These are phyloP conservation scores for Stratiomys singularior DNA, from an alignment of 2,888 invertebrate species.

Conservation along the genomic window DNA sequence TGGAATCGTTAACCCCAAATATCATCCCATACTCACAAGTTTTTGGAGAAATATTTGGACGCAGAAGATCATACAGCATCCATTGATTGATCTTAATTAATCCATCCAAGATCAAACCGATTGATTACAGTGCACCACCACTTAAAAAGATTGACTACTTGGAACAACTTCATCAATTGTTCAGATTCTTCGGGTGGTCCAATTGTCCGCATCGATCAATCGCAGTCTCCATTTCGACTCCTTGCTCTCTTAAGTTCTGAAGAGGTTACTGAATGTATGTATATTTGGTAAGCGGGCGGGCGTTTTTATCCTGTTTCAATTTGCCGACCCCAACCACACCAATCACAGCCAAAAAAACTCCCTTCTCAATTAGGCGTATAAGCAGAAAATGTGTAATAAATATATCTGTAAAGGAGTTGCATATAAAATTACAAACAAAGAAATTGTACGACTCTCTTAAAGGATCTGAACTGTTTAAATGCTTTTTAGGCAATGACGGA, in stretches of 20 bases:
- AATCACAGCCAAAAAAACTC: slow-evolving; percentile 53
- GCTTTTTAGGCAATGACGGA: slow-evolving; percentile 37
- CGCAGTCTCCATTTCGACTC: slow-evolving; percentile 4
- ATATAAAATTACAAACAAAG: slow-evolving; percentile 26
- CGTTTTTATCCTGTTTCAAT: slow-evolving; percentile 15
- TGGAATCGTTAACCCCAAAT: no score
- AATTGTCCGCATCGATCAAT: slow-evolving; percentile 46
- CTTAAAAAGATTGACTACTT: slow-evolving; percentile 2
- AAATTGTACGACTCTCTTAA: not conserved
- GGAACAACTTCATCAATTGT: slow-evolving; percentile 51
- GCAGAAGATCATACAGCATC: slow-evolving; percentile 10
- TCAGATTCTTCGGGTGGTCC: slow-evolving; percentile 48
- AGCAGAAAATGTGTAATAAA: slow-evolving; percentile 54
- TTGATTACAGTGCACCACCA: slow-evolving; percentile 34
- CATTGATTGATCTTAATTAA: slow-evolving; percentile 47
- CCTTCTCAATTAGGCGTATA: slow-evolving; percentile 55
- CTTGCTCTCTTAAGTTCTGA: not conserved
- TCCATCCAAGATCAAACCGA: slow-evolving; percentile 41
- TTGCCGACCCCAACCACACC: no score
- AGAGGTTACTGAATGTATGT: not conserved
- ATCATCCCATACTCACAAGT: no score
- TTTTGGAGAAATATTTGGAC: not conserved
- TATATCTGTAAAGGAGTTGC: slow-evolving; percentile 45
- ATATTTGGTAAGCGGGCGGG: slow-evolving; percentile 15
- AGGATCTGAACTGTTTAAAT: not conserved